These are phyloP conservation scores for Hyles lineata DNA, from an alignment of 2,888 invertebrate genomes.

Conservation along the genomic window DNA sequence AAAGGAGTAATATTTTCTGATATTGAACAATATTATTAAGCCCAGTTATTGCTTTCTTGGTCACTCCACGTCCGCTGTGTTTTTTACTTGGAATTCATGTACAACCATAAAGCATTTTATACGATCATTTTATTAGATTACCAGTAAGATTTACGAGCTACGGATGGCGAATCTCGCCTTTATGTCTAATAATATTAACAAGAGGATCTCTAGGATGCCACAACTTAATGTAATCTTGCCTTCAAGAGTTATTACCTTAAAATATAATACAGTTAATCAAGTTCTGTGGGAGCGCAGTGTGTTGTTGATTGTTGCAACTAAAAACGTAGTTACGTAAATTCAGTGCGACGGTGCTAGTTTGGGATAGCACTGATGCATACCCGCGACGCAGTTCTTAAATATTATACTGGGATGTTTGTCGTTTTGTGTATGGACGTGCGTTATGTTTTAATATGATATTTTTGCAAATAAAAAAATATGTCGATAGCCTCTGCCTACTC, in stretches of 20 bases:
- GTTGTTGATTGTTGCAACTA: not conserved
- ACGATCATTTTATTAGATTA: constrained; percentile 22
- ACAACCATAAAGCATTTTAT: constrained; percentile 18
- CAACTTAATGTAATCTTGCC: constrained; percentile 21
- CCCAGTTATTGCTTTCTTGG: not conserved
- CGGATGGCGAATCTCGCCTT: constrained; percentile 16
- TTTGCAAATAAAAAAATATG: no score
- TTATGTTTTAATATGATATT: no score
- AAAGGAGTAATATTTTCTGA: no score
- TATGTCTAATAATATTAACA: constrained; percentile 27
- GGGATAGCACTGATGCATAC: not conserved
- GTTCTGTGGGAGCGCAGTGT: constrained; percentile 15
- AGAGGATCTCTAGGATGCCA: constrained; percentile 1
- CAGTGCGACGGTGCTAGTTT: not conserved
- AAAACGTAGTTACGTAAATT: constrained; percentile 10
- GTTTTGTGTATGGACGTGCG: no score
- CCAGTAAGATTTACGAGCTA: constrained; percentile 19
- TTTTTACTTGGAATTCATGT: constrained; percentile 6
- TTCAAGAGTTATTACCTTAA: constrained; percentile 9
- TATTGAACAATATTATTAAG: not conserved
- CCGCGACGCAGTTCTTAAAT: not conserved
- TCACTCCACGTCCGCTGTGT: not conserved
- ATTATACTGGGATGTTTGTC: not conserved
- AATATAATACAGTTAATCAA: constrained; percentile 16
- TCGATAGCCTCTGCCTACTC: no score